Evolutionary conservation across 1,140 invertebrate species (phyloP), one percentile per base, ranked within the genome.

Genomic region (Atta colombica): DNA sequence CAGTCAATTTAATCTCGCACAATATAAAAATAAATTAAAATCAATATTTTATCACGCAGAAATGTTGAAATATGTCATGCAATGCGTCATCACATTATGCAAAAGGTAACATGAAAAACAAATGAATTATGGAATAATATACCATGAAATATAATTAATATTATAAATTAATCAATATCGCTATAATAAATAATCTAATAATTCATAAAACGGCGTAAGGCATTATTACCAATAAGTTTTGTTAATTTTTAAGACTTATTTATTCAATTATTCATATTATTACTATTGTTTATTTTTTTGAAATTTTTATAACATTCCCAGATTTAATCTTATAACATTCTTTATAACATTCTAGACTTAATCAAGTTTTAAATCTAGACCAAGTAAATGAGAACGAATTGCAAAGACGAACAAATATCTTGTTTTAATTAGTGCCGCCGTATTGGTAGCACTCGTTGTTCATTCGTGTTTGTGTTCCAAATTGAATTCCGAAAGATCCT

Each of bases 11-110:
- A 63, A 61, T 63, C 14, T 84, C n/a, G 28, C 68, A 74, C 39
- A 61, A 84, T n/a, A 60, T 51, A 84, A 84, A 84, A 84, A 84
- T 84, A 75, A 53, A 61, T 28, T 12, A 35, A 60, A 75, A 75
- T 84, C 69, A n/a, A 84, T 84, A 84, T 74, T 63, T 75, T 53
- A 75, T n/a, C 69, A 21, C 58, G 25, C 28, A 84, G 28, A n/a
- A 63, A 84, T 61, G 74, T 74, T 58, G 69, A 39, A 80, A 65
- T 86, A 71, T 45, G 65, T 65, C 35, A n/a, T 55, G 45, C 18
- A n/a, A 28, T 63, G 35, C 72, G 49, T 66, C 18, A 14, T 66
- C 58, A 69, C 21, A 21, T 65, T 60, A 55, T 53, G 7, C 3
- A 18, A 65, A 21, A 58, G n/a, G 18, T n/a, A 74, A 49, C 28